Base-by-base conservation (phyloP, 1,140 invertebrate species). In the Leucophenga varia region DNA sequence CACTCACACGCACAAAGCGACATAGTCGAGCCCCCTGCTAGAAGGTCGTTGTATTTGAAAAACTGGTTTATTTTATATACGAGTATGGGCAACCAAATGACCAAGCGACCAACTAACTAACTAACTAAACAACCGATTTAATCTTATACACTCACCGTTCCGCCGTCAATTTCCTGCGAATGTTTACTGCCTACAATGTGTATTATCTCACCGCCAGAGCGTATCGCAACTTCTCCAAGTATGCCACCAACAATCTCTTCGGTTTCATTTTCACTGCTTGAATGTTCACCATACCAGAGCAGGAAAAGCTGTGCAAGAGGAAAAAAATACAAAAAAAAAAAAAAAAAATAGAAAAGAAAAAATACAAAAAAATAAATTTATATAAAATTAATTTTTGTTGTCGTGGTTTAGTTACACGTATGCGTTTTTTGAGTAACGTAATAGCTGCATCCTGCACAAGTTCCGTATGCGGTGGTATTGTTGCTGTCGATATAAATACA, bases 401-500 rank as follows among this genome's bases (percentile, higher is more conserved):
- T 38, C 12, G 32, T 36, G 2, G 13, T 12, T 1, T 43, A 64
- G 60, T 59, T 56, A 81, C 79, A 72, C 79, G 77, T 25, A 81
- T 70, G 39, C 79, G 69, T 49, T 81, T 81, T 55, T 81, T 79
- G 0, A 80, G 74, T 37, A 81, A 53, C 2, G 78, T 79, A 28
- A 79, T 76, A 31, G 79, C 55, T 12, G 79, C 78, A 41, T 79
- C 54, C 16, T 80, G 77, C 14, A 79, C 64, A 13, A 77, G 52
- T 49, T 80, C 76, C 3, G 74, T 72, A 39, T 81, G 78, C 2
- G 75, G 74, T 39, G 79, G 61, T 18, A 77, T 64, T 20, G 65
- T 58, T 43, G 79, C 77, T 0, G 81, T 80, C 9, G 79, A 73
- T 8, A 82, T 70, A 58, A 82, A 82, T 1, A 82, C 72, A 0